Base-by-base conservation (phyloP, 2,113 vertebrate species). In the Amazona guildingii region DNA sequence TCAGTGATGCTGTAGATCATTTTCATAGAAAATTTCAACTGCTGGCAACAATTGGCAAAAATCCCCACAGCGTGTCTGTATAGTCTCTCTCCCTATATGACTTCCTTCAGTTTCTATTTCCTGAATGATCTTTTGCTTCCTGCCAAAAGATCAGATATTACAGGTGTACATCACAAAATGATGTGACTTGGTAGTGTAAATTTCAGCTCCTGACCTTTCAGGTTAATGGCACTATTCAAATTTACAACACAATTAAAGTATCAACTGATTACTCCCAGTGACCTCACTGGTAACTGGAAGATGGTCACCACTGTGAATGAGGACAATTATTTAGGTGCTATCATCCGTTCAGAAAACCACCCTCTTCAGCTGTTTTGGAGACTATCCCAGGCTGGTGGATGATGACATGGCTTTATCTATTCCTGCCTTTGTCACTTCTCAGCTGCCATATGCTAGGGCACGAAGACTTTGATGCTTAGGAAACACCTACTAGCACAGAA, bases 381-480 rank as follows among this genome's bases (percentile, higher is more conserved):
- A 29, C 66, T 51, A 17, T 17, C 66, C 70, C 57, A 79, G 48
- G 52, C 62, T 88, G 57, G 41, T 57, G 18, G 21, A 72, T 44
- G 17, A 64, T 25, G 49, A 64, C 54, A 44, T 14, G 10, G 29
- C 59, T 82, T 61, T 57, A 91, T 5, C 52, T 76, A 37, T 27
- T 78, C n/a, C 41, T 35, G 20, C 37, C 9, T 4, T 2, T 33
- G 28, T 37, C 55, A 63, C n/a, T 54, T 78, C 69, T 86, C 64
- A 86, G 24, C 64, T 83, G 52, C 80, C 54, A 83, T 25, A 33
- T 1, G 37, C 21, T 27, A 66, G 17, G 20, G 13, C 49, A 88
- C 0, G 1, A 75, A 87, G 4, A 57, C 17, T 27, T 27, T 0
- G 0, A 49, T 20, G 19, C 52, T 80, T 18, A 18, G 59, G 37